Evolutionary conservation across 37 sponge, comb jelly and placozoan genomes (phyloP).

Genomic region (Beroe forskalii): DNA sequence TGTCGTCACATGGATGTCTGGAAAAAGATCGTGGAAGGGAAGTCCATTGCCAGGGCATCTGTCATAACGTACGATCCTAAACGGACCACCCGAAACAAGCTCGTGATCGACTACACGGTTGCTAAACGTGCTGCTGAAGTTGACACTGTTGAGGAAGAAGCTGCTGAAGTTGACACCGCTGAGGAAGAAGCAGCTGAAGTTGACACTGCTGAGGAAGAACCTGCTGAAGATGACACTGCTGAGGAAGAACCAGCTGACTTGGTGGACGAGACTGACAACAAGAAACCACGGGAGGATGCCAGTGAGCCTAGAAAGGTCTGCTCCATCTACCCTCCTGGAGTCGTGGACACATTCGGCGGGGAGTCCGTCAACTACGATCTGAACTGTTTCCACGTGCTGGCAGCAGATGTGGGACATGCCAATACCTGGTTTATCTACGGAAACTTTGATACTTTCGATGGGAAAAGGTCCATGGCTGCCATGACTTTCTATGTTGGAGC

Average conservation of each 20-base stretch:
- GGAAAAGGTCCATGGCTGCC: not conserved
- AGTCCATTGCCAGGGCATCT: not conserved
- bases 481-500: not conserved
- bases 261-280: not conserved
- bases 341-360: slow-evolving; percentile 4
- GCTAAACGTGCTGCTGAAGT: not conserved
- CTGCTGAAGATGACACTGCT: no score
- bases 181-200: no score
- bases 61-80: not conserved
- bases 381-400: slow-evolving; percentile 8
- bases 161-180: not conserved
- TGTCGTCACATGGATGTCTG: not conserved
- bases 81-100: not conserved
- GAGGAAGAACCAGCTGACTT: not conserved
- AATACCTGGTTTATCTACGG: slow-evolving; percentile 31
- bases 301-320: not conserved
- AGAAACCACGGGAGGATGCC: not conserved
- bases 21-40: not conserved
- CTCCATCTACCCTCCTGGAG: not conserved
- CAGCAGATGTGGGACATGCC: not conserved
- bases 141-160: not conserved
- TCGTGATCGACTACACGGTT: not conserved
- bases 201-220: no score
- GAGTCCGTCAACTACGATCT: slow-evolving; percentile 10
- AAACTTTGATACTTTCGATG: not conserved